Percentiles rank a stretch among this genome's conserved stretches.
These are phyloP conservation scores for Drymodes brunneopygia DNA, from an alignment of 2,113 vertebrate species.

Conservation along the genomic window DNA sequence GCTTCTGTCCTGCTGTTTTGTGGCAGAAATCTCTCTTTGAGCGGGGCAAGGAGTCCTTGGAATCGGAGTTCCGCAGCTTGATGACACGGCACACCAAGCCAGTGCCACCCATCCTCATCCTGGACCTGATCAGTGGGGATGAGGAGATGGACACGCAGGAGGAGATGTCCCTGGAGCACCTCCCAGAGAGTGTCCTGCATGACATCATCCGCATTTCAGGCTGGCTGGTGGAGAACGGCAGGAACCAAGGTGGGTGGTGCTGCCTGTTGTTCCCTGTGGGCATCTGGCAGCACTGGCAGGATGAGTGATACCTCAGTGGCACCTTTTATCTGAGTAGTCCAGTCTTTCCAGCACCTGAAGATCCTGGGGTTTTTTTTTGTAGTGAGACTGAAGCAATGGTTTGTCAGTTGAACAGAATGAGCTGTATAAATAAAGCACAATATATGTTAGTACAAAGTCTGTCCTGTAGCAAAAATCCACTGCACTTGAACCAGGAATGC, in stretches of 20 bases:
- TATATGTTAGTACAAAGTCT: not conserved
- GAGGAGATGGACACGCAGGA: constrained; percentile 91
- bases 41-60: constrained; percentile 92
- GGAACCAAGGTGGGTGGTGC: constrained; percentile 86
- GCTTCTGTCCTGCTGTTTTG: not conserved
- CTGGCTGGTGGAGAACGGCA: constrained; percentile 95
- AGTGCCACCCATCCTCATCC: constrained; percentile 89
- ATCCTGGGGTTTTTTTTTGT: not conserved
- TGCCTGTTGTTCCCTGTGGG: not conserved
- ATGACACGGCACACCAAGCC: constrained; percentile 92
- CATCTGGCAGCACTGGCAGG: not conserved
- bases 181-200: constrained; percentile 85
- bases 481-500: not conserved
- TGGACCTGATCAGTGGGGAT: constrained; percentile 87
- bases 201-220: constrained; percentile 90
- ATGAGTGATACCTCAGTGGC: not conserved
- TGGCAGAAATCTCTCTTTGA: constrained; percentile 92
- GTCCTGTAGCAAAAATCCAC: not conserved
- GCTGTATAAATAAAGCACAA: not conserved
- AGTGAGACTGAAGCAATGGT: not conserved
- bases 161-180: constrained; percentile 87
- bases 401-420: not conserved
- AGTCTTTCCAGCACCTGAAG: not conserved
- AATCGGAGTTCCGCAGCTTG: constrained; percentile 90
- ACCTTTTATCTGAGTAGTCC: not conserved